A percentile compares a stretch with the other conserved stretches of the same genome.
phyloP scores from a whole-genome alignment of 2,113 vertebrate species.

The Callithrix jacchus region DNA sequence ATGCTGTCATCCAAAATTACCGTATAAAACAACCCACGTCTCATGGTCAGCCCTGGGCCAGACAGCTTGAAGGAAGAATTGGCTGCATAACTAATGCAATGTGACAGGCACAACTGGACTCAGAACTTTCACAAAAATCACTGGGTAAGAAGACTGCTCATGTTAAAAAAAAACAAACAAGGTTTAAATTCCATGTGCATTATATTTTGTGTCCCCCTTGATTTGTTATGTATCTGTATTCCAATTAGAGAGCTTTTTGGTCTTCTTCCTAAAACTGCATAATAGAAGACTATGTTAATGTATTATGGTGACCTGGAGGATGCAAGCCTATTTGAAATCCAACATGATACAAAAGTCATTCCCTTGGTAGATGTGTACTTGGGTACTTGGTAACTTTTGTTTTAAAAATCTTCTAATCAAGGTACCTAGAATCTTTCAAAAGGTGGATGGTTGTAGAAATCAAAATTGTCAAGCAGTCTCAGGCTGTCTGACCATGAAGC shows the following conservation, averaged over 20 bases:
- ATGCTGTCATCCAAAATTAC: constrained; percentile 86
- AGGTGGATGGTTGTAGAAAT: not conserved
- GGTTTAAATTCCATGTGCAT: constrained; percentile 63
- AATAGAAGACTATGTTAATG: not conserved
- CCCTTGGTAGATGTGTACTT: not conserved
- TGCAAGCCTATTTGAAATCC: not conserved
- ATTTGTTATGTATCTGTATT: constrained; percentile 21
- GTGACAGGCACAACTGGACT: constrained; percentile 81
- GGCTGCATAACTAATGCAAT: constrained; percentile 78
- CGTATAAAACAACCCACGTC: constrained; percentile 78
- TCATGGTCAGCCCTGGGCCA: constrained; percentile 81
- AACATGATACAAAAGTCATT: not conserved
- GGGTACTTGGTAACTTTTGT: not conserved
- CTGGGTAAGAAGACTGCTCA: constrained; percentile 45
- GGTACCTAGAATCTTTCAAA: not conserved
- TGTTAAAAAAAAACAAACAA: constrained; percentile 70
- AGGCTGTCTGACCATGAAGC: not conserved
- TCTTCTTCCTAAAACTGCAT: not conserved
- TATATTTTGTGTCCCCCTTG: not conserved
- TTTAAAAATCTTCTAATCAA: constrained; percentile 21
- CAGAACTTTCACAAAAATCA: constrained; percentile 72
- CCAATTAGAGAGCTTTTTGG: not conserved
- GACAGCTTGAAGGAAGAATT: constrained; percentile 77
- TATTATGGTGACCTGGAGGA: not conserved
- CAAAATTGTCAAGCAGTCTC: not conserved